These are phyloP conservation scores for Poecilus cupreus DNA, from an alignment of 2,888 invertebrate genomes.

Conservation along the genomic window DNA sequence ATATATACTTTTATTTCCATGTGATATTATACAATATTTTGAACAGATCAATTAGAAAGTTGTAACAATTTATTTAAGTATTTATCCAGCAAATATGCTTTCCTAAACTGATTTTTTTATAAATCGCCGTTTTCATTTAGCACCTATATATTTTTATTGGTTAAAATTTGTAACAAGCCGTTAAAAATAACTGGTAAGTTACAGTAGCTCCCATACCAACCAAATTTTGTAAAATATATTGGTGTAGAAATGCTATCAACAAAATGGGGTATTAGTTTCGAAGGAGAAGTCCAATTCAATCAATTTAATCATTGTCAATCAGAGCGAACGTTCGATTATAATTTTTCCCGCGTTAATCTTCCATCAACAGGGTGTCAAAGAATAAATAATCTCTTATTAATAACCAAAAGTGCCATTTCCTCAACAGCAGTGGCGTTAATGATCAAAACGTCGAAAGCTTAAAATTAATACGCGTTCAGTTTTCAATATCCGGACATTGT, in stretches of 20 bases:
- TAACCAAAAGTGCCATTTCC: constrained; percentile 13
- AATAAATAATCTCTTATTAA: constrained; percentile 34
- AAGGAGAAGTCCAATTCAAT: not conserved
- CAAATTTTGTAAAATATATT: not conserved
- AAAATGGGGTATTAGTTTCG: constrained; percentile 11
- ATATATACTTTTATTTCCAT: too few species aligned
- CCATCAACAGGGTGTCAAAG: constrained; percentile 23
- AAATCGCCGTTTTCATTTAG: too few species aligned
- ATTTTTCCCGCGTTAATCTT: constrained; percentile 11
- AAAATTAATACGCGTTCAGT: constrained; percentile 25
- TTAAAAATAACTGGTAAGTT: too few species aligned
- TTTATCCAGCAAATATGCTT: too few species aligned
- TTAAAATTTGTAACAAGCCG: too few species aligned
- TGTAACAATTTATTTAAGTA: too few species aligned
- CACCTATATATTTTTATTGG: too few species aligned
- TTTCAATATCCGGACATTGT: constrained; percentile 34
- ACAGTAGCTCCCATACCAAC: too few species aligned
- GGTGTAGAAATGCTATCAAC: not conserved
- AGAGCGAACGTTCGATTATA: constrained; percentile 14
- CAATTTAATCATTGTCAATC: constrained; percentile 38
- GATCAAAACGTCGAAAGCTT: constrained; percentile 20
- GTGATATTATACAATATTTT: too few species aligned
- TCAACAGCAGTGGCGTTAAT: not conserved
- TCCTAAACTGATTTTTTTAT: too few species aligned
- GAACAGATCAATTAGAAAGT: too few species aligned